Evolutionary conservation across 2,113 vertebrate genomes (phyloP), one percentile per base, ranked within the genome.

Genomic region (Sinocyclocheilus grahami): DNA sequence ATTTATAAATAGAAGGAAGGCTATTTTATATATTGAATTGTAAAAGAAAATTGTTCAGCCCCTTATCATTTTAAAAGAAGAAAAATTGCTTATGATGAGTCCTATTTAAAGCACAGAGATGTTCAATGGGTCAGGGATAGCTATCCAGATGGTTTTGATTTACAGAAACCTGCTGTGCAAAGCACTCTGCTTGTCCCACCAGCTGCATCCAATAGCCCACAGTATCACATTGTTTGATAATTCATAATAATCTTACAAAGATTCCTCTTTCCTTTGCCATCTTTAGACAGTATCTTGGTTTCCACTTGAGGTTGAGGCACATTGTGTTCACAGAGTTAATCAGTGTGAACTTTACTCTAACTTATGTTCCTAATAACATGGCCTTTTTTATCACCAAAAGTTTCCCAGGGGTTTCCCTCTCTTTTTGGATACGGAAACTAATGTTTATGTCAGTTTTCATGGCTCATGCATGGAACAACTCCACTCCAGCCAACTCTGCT

Each of bases 91-190:
- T 89, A 75, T 90, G 83, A 83, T 84, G 80, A 67, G 83, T 85
- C 46, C 81, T 89, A 86, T 92, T 87, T 85, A 89, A 88, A 83
- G 85, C 82, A 84, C 84, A 87, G 87, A 90, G 84, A 88, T 88
- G 88, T 85, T 83, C 86, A 86, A 48, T 87, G 75, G 62, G 87
- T 87, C 74, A 60, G 62, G 84, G 75, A 78, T 82, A 62, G 67
- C 81, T 71, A 69, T 42, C 82, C 90, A 91, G 87, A 90, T 91
- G 91, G 85, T 91, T 91, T 80, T 84, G 83, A 89, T 91, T 91
- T 90, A 85, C 85, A 85, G 82, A 88, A 92, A 91, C 91, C 91
- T 92, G 91, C 87, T 91, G 92, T 89, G 91, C 83, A 85, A 83
- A 83, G 88, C 85, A 87, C 85, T 88, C 78, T 74, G 83, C 78